Conservation (phyloP, 2,113 vertebrate genomes). For the Misgurnus anguillicaudatus region DNA sequence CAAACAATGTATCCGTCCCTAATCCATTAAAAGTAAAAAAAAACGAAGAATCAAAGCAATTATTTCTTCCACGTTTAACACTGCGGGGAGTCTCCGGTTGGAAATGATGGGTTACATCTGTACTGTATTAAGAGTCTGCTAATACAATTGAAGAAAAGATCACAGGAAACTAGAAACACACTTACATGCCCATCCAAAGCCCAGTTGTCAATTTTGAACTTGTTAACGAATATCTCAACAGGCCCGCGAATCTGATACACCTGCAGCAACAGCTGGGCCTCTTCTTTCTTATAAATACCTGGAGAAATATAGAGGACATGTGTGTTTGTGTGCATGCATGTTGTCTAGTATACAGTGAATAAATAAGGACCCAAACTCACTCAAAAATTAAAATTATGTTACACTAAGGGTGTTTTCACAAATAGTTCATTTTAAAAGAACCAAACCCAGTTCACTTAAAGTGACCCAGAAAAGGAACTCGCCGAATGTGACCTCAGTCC, state of each 20-base stretch:
- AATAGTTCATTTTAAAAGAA: too few relatives aligned
- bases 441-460: too few relatives aligned
- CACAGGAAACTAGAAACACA: constrained; percentile 46
- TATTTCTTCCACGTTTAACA: constrained; percentile 7
- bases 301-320: constrained; percentile 16
- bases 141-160: neutral
- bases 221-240: constrained; percentile 89
- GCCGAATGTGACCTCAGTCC: too few relatives aligned
- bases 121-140: neutral
- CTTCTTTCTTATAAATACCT: constrained; percentile 93
- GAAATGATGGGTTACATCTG: neutral
- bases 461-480: too few relatives aligned
- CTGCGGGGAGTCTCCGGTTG: constrained; percentile 6
- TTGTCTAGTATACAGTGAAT: too few relatives aligned
- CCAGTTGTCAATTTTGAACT: constrained; percentile 96
- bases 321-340: neutral
- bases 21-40: constrained; percentile 5
- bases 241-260: constrained; percentile 91
- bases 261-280: constrained; percentile 93
- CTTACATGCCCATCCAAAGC: constrained; percentile 95
- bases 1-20: constrained; percentile 1
- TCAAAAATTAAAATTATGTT: too few relatives aligned
- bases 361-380: too few relatives aligned
- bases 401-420: too few relatives aligned
- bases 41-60: neutral